phyloP scores from a whole-genome alignment of 2,888 invertebrate genomes.

The Sicus ferrugineus region DNA sequence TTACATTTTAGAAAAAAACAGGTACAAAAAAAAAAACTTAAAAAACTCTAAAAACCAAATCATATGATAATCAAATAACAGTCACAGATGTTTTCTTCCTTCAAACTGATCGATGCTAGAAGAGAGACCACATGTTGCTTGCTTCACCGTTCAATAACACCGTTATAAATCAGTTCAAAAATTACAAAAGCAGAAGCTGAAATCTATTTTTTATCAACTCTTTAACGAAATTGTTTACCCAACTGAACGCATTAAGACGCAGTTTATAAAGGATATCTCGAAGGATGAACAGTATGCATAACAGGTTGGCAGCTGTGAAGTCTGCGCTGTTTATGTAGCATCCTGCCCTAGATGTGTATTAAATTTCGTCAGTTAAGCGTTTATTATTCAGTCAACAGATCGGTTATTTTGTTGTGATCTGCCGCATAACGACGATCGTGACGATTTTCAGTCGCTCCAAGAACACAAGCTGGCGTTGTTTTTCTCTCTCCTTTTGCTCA shows the following conservation, averaged over 20 bases:
- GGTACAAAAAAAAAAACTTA: too few relatives aligned
- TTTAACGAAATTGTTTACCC: constrained; percentile 8
- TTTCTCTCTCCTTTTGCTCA: constrained; percentile 10
- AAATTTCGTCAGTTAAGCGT: constrained; percentile 10
- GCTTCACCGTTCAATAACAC: background rate
- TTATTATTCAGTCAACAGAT: constrained; percentile 29
- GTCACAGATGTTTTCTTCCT: background rate
- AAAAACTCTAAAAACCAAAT: too few relatives aligned
- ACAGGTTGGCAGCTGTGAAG: constrained; percentile 15
- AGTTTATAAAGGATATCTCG: constrained; percentile 14
- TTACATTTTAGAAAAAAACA: too few relatives aligned
- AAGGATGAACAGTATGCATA: constrained; percentile 2
- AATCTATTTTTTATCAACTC: background rate
- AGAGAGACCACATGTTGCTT: background rate
- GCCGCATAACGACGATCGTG: background rate
- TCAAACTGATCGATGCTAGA: too few relatives aligned
- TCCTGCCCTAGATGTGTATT: background rate
- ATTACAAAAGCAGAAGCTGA: background rate
- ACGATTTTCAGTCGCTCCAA: background rate
- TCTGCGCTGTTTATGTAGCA: background rate
- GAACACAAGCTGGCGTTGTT: background rate
- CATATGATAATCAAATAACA: background rate
- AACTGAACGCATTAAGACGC: background rate
- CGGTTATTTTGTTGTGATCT: background rate
- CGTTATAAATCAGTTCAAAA: background rate